Conservation (phyloP, 1,140 invertebrate genomes). For the Conus ventricosus region DNA sequence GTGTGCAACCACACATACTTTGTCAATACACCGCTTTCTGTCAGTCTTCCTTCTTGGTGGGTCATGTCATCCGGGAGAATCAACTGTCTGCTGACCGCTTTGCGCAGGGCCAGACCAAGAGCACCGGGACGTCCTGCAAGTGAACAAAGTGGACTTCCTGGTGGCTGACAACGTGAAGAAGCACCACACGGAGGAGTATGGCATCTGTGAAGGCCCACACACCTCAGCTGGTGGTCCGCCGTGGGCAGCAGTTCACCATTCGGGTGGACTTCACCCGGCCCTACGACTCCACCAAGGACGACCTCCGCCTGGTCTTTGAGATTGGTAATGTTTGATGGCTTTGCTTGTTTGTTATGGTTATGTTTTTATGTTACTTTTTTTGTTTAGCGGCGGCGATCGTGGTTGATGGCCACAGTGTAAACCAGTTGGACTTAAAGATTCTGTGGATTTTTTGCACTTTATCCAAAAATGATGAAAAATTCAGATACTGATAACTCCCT, state of each 20-base stretch:
- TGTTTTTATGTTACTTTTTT: not conserved
- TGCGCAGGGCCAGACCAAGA: constrained; percentile 16
- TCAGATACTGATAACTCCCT: too few species aligned
- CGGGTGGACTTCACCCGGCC: constrained; percentile 43
- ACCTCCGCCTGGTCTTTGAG: constrained; percentile 50
- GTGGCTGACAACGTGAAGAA: constrained; percentile 41
- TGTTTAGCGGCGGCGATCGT: too few species aligned
- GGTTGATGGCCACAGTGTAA: not conserved
- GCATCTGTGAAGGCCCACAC: constrained; percentile 38
- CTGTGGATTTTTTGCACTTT: not conserved
- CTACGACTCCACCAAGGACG: constrained; percentile 49
- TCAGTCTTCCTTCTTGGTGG: not conserved
- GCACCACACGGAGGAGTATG: constrained; percentile 52
- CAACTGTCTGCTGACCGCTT: not conserved
- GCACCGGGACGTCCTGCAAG: constrained; percentile 36
- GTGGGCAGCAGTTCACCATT: constrained; percentile 53
- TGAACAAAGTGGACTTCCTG: constrained; percentile 45
- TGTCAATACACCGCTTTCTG: not conserved
- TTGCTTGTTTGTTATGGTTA: constrained; percentile 2
- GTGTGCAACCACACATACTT: not conserved
- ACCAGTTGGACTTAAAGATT: not conserved
- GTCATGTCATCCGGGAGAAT: not conserved
- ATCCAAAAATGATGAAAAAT: not conserved
- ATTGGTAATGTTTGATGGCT: constrained; percentile 42
- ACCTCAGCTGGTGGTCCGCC: constrained; percentile 50